Evolutionary conservation across 2,888 invertebrate species (phyloP).

Genomic region (Patella pellucida): DNA sequence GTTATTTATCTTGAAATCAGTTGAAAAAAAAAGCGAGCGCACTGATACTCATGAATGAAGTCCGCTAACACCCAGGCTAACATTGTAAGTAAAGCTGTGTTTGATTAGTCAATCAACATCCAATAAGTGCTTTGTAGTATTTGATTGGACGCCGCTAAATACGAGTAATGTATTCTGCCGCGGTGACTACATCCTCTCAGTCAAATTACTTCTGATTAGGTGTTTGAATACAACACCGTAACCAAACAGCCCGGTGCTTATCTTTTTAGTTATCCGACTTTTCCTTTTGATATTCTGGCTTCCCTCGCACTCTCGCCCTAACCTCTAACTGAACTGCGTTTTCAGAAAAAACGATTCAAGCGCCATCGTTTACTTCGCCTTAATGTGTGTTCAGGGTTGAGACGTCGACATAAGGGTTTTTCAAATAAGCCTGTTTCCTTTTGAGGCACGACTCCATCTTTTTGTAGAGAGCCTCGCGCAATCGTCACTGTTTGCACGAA

Average conservation of each 20-base stretch:
- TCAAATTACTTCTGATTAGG: neutral
- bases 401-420: neutral
- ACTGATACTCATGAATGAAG: too few relatives aligned
- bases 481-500: neutral
- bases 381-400: neutral
- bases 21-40: too few relatives aligned
- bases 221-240: conserved; percentile 6
- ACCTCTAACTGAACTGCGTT: neutral
- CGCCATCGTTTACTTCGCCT: neutral
- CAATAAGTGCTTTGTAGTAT: neutral
- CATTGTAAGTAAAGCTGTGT: neutral
- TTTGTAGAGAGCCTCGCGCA: neutral
- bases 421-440: neutral
- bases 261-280: conserved; percentile 1
- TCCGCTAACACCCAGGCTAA: too few relatives aligned
- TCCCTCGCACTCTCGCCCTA: neutral
- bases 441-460: neutral
- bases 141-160: neutral
- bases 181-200: neutral
- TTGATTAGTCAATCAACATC: conserved; percentile 8
- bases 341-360: neutral
- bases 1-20: too few relatives aligned
- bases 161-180: conserved; percentile 7
- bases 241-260: conserved; percentile 3
- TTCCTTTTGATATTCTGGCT: neutral